Base-by-base conservation (phyloP, 1,140 invertebrate genomes). In the Coptotermes formosanus region DNA sequence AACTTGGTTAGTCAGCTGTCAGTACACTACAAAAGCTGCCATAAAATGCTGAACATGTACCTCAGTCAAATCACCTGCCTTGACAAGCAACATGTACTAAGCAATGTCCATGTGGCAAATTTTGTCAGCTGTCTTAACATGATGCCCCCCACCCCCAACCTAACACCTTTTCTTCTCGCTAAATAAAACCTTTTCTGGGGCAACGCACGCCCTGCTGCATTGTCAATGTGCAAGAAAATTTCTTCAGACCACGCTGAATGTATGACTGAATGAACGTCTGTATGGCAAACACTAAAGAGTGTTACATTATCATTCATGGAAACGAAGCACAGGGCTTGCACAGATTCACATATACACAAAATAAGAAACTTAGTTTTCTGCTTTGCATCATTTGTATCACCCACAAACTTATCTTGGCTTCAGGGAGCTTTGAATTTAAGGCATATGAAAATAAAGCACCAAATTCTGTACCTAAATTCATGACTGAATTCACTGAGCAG, bases 361-460 rank as follows among this genome's bases (percentile, higher is more conserved):
- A 75, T 75, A 75, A 75, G n/a, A 75, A n/a, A 30, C 64, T 7
- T n/a, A 25, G 8, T 75, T 75, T 75, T 75, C 64, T 75, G 64
- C 25, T 75, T 11, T 75, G 64, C 64, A 75, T 75, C 64, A 75
- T 75, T 75, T n/a, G 30, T 25, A 75, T 75, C 64, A 75, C n/a
- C 64, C 64, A 75, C 25, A 75, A 75, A 75, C 64, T 75, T 2
- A n/a, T 75, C 3, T 30, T 75, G 64, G 25, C 64, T 75, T 75
- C 64, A 75, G 30, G 14, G 64, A 75, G 64, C 64, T 75, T 75
- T 75, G 64, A 30, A 75, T 75, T 30, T 75, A 75, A 75, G 64
- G 64, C 64, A 75, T 75, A 75, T 75, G 64, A 75, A 75, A 75
- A 75, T 75, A 75, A 75, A 75, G 64, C 64, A 75, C 64, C 64